These are phyloP conservation scores for Tyrannus savana DNA, from an alignment of 2,113 vertebrate species.

Conservation along the genomic window DNA sequence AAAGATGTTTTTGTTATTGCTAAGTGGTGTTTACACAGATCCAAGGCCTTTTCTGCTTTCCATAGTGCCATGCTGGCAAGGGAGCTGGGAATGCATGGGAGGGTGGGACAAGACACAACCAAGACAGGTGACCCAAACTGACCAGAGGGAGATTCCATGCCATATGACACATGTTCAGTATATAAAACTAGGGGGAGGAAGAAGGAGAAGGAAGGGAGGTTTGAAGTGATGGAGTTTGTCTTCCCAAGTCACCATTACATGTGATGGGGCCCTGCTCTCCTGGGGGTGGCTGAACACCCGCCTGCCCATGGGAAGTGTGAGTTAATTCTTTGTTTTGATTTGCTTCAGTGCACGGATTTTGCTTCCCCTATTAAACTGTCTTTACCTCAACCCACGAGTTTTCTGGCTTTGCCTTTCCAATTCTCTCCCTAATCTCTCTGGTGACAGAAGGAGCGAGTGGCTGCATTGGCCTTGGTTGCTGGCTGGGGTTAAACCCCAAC, in stretches of 20 bases:
- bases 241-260: not conserved
- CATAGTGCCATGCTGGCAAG: not conserved
- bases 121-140: not conserved
- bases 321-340: not conserved
- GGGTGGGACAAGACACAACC: not conserved
- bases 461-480: not conserved
- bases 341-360: not conserved
- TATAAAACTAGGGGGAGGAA: not conserved
- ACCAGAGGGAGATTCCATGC: not conserved
- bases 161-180: not conserved
- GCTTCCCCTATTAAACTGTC: not conserved
- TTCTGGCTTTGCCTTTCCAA: not conserved
- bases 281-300: not conserved
- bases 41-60: not conserved
- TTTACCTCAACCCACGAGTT: not conserved
- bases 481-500: not conserved
- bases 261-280: not conserved
- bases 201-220: not conserved
- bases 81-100: not conserved
- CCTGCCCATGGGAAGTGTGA: not conserved
- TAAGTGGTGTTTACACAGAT: not conserved
- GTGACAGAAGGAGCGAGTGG: not conserved
- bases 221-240: not conserved
- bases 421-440: not conserved
- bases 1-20: not conserved